Conservation (phyloP, 2,797 vertebrate species). For the Enteromius fasciolatus region DNA sequence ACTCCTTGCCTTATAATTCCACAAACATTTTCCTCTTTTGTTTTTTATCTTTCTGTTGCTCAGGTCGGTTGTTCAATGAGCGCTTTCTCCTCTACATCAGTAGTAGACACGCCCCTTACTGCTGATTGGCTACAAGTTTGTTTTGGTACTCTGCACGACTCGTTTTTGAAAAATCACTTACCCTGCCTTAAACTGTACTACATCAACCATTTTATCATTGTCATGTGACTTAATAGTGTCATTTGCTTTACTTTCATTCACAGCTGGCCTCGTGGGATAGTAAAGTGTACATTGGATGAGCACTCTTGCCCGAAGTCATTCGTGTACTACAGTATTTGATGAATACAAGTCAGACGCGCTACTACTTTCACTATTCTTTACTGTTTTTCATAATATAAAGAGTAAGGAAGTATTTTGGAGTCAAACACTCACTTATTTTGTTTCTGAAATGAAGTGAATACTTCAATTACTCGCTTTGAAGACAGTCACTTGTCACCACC, state of each 20-base stretch:
- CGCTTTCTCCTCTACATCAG: too few relatives aligned
- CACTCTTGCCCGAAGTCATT: background rate
- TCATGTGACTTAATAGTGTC: background rate
- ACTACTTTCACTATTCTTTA: background rate
- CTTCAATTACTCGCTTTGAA: background rate
- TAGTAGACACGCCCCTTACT: too few relatives aligned
- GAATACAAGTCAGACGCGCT: background rate
- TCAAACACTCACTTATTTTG: background rate
- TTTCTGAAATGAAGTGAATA: slow-evolving; percentile 1
- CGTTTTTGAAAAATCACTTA: too few relatives aligned
- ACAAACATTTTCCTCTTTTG: too few relatives aligned
- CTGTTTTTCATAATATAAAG: background rate
- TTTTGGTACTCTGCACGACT: too few relatives aligned
- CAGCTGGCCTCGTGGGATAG: background rate
- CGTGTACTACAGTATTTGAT: background rate
- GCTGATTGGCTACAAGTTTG: too few relatives aligned
- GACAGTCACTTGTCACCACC: background rate
- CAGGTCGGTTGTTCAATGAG: too few relatives aligned
- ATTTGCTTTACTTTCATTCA: background rate
- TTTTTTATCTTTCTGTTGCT: too few relatives aligned
- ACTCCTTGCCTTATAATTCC: too few relatives aligned
- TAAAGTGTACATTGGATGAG: background rate
- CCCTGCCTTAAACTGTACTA: background rate
- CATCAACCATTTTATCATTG: background rate
- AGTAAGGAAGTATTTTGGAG: background rate